Evolutionary conservation across 2,888 invertebrate genomes (phyloP).

Genomic region (Tortrix viridana): DNA sequence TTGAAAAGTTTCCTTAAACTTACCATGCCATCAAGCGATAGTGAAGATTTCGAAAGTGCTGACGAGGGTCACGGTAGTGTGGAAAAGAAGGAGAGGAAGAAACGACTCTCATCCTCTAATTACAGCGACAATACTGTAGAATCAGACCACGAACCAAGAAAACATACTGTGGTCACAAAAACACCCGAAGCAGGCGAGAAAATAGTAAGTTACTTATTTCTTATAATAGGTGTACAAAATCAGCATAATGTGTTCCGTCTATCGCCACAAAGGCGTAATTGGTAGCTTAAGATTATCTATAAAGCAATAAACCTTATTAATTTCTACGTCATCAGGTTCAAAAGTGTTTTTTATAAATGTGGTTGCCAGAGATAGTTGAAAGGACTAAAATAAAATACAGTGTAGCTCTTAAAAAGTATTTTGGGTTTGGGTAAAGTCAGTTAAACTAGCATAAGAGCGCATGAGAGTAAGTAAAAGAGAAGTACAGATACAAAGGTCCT

Average conservation of each 20-base stretch:
- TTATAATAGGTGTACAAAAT: neutral
- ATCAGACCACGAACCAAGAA: conserved; percentile 52
- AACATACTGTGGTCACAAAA: conserved; percentile 41
- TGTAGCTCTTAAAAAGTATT: too few relatives aligned
- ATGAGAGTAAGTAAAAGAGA: too few relatives aligned
- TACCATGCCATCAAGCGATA: conserved; percentile 88
- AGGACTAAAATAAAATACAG: too few relatives aligned
- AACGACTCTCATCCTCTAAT: conserved; percentile 70
- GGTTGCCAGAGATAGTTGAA: too few relatives aligned
- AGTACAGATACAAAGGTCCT: too few relatives aligned
- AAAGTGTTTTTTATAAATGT: too few relatives aligned
- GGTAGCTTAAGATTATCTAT: neutral
- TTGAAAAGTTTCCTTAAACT: conserved; percentile 8
- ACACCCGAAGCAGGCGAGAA: conserved; percentile 40
- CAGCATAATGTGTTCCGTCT: neutral
- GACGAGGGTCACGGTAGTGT: conserved; percentile 85
- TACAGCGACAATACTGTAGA: conserved; percentile 69
- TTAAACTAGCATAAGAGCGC: too few relatives aligned
- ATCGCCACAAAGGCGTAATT: neutral
- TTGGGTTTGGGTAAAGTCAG: too few relatives aligned
- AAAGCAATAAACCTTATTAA: conserved; percentile 9
- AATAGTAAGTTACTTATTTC: conserved; percentile 40
- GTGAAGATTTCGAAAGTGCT: conserved; percentile 91
- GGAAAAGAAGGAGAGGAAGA: conserved; percentile 67
- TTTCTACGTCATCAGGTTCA: neutral